Evolutionary conservation across 2,888 invertebrate genomes (phyloP), one percentile per base, ranked within the genome.

Genomic region (Epiblema foenella): DNA sequence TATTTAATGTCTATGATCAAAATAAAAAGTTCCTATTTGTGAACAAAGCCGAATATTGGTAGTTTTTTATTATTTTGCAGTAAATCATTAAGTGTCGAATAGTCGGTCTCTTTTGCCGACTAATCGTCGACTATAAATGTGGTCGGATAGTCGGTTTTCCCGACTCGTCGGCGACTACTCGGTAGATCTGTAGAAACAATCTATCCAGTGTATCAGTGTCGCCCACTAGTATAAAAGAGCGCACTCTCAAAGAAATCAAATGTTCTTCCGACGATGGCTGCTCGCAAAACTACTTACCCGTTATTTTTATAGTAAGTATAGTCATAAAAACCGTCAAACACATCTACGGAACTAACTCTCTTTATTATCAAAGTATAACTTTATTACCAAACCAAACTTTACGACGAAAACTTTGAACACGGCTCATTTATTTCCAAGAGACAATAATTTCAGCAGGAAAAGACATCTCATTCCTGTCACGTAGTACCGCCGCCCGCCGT

Each of bases 391-490:
- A 51, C 18, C 52, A 52, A 15, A 52, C 18, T 49, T 49, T 57
- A 18, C 57, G 66, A 49, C 51, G 15, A 20, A 51, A 59, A 58
- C 58, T 59, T 59, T 51, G 33, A 33, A 51, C 51, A 49, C 12
- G 64, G 24, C 39, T 54, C 64, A 64, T 64, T 64, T 64, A 64
- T 64, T 54, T 54, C 33, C 51, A 29, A 39, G 52, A 64, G 52
- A 64, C 64, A 64, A 64, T 64, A 64, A 64, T 64, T 64, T 54
- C n/a, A 54, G 39, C 39, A 52, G 63, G 63, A 62, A 62, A 24
- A 63, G 18, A 37, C 52, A 17, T 52, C 64, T 64, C 39, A 70
- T 70, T 70, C 65, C 33, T 52, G 70, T 70, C 70, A 70, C 70
- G 70, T 70, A 51, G 46, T 49, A n/a, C 64, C 42, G 15, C n/a